Conservation (phyloP, 1,140 invertebrate species). For the Melipona quadrifasciata region DNA sequence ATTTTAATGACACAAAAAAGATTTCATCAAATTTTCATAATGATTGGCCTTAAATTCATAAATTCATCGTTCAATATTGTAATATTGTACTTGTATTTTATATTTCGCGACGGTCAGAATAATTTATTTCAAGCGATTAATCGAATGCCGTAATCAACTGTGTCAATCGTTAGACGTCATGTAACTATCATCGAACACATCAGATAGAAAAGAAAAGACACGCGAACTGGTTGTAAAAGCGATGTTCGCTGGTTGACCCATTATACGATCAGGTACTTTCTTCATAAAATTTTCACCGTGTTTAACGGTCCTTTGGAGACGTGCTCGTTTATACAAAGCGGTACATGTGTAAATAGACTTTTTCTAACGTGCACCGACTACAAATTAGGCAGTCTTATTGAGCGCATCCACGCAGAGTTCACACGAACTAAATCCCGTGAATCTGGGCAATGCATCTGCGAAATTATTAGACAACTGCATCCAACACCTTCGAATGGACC, state of each 20-base stretch:
- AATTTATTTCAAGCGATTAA: not conserved
- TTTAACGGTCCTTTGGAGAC: constrained; percentile 51
- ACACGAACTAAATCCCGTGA: not conserved
- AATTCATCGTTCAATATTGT: not conserved
- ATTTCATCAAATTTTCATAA: not conserved
- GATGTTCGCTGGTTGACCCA: constrained; percentile 26
- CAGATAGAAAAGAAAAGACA: constrained; percentile 28
- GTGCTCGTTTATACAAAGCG: constrained; percentile 32
- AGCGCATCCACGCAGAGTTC: not conserved
- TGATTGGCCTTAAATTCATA: not conserved
- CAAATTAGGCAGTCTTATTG: constrained; percentile 1
- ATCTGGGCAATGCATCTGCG: not conserved
- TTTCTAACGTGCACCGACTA: constrained; percentile 32
- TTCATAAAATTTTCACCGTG: constrained; percentile 53
- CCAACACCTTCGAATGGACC: not conserved
- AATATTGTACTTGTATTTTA: not conserved
- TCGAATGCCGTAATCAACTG: not conserved
- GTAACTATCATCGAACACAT: constrained; percentile 14
- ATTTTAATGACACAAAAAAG: no score
- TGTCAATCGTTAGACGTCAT: not conserved
- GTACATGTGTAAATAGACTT: constrained; percentile 27
- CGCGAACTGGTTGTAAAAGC: constrained; percentile 39
- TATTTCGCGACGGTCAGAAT: not conserved
- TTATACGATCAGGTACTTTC: constrained; percentile 40
- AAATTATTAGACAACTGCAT: constrained; percentile 11